Conservation (phyloP, 2,113 vertebrate genomes). For the Mobula birostris region DNA sequence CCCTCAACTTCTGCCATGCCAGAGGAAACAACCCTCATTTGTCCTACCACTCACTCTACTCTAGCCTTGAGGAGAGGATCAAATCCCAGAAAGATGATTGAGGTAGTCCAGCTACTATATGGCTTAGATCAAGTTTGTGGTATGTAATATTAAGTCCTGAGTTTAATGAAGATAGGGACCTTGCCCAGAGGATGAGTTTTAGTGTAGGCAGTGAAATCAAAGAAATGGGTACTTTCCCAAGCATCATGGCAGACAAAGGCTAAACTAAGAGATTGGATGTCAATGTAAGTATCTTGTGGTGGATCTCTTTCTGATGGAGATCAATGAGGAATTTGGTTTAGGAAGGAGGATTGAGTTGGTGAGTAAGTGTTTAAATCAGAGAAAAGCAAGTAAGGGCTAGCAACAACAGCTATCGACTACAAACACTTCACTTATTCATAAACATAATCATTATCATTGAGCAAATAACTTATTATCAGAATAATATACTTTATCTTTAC, state of each 20-base stretch:
- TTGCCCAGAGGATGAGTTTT: neutral
- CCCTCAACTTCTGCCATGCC: too few relatives aligned
- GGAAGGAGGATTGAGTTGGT: neutral
- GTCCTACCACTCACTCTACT: too few relatives aligned
- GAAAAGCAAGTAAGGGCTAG: neutral
- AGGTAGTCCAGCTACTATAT: neutral
- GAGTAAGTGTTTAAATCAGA: neutral
- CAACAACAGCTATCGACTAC: neutral
- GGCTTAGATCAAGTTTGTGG: neutral
- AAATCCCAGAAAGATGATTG: too few relatives aligned
- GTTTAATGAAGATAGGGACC: neutral
- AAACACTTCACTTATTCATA: too few relatives aligned
- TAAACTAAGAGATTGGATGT: neutral
- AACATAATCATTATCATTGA: neutral
- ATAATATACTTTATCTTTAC: neutral
- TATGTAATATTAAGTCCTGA: neutral
- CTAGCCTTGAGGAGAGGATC: too few relatives aligned
- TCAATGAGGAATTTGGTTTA: neutral
- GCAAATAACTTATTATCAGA: neutral
- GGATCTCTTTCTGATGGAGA: neutral
- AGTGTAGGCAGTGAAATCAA: neutral
- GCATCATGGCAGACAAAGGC: neutral
- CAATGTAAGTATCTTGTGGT: neutral
- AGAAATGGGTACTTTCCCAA: neutral
- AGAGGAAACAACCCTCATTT: too few relatives aligned